phyloP scores from a whole-genome alignment of 2,797 vertebrate species.

The Cryptoprocta ferox region DNA sequence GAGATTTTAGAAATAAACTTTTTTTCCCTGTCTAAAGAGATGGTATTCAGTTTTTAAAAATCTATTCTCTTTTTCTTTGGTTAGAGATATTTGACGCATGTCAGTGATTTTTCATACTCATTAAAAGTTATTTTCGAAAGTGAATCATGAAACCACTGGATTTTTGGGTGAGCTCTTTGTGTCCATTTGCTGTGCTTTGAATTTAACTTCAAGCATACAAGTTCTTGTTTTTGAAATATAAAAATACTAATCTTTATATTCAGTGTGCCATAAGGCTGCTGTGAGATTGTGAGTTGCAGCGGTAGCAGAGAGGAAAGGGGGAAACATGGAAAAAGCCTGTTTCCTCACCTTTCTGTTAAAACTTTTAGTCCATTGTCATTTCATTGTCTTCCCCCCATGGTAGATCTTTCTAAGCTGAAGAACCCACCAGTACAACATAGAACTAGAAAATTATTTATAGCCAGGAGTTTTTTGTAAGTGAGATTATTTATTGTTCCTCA shows the following conservation, averaged over 20 bases:
- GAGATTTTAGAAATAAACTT: slow-evolving; percentile 50
- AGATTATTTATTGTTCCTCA: not conserved
- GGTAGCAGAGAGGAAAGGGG: not conserved
- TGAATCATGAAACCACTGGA: not conserved
- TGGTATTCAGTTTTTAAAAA: not conserved
- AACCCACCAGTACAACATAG: accelerated
- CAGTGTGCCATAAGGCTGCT: not conserved
- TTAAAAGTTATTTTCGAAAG: slow-evolving; percentile 48
- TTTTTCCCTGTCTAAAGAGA: not conserved
- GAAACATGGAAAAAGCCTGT: not conserved
- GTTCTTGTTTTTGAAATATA: slow-evolving; percentile 20
- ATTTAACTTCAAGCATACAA: not conserved
- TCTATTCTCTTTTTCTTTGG: slow-evolving; percentile 34
- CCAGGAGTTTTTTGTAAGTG: not conserved
- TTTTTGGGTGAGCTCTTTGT: not conserved
- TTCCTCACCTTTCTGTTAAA: not conserved
- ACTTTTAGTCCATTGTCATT: not conserved
- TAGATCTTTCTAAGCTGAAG: not conserved
- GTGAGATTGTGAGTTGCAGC: not conserved
- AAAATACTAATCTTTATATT: not conserved
- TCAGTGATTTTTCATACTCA: slow-evolving; percentile 17
- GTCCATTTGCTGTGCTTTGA: not conserved
- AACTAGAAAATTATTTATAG: not conserved
- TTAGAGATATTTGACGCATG: not conserved
- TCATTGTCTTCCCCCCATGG: not conserved